A percentile compares a stretch with the other conserved stretches of the same genome.
phyloP scores from a whole-genome alignment of 92 coral and sea anemone species.

The Zoanthus gigantus region DNA sequence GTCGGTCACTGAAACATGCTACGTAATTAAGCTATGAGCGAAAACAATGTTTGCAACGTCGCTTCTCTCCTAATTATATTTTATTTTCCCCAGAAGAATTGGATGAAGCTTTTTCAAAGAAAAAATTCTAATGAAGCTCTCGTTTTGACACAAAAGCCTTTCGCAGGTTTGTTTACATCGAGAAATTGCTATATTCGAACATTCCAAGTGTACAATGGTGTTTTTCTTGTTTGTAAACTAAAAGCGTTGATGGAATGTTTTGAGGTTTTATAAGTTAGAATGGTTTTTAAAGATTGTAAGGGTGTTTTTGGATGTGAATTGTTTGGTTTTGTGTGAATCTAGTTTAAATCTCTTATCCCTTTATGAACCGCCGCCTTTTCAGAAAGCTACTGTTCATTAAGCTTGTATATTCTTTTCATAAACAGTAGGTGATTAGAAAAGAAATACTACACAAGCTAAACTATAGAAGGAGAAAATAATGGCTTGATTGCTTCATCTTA shows the following conservation, averaged over 20 bases:
- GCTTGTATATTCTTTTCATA: constrained; percentile 54
- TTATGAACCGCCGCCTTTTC: constrained; percentile 41
- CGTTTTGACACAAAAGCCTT: constrained; percentile 61
- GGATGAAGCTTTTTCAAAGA: constrained; percentile 52
- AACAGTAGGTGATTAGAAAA: constrained; percentile 52
- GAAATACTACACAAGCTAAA: constrained; percentile 42
- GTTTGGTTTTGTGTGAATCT: constrained; percentile 14
- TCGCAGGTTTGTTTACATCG: constrained; percentile 63
- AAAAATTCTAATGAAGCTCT: constrained; percentile 64
- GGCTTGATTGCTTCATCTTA: constrained; percentile 57
- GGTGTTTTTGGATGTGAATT: neutral
- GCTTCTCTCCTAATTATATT: constrained; percentile 68
- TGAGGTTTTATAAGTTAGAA: neutral
- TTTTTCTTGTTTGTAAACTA: neutral
- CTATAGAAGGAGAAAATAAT: constrained; percentile 19
- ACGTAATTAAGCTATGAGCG: constrained; percentile 46
- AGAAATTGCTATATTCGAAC: neutral
- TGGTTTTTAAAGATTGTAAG: neutral
- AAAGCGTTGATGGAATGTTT: neutral
- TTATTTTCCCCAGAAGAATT: constrained; percentile 69
- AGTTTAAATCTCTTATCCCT: neutral
- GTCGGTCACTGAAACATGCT: neutral
- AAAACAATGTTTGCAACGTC: constrained; percentile 55
- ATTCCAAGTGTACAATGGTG: neutral
- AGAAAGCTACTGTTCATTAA: constrained; percentile 18